A percentile compares a stretch with the other conserved stretches of the same genome.
These are phyloP conservation scores for Mastigias papua DNA, from an alignment of 30 jellyfish, hydroid and myxozoan genomes.

Conservation along the genomic window DNA sequence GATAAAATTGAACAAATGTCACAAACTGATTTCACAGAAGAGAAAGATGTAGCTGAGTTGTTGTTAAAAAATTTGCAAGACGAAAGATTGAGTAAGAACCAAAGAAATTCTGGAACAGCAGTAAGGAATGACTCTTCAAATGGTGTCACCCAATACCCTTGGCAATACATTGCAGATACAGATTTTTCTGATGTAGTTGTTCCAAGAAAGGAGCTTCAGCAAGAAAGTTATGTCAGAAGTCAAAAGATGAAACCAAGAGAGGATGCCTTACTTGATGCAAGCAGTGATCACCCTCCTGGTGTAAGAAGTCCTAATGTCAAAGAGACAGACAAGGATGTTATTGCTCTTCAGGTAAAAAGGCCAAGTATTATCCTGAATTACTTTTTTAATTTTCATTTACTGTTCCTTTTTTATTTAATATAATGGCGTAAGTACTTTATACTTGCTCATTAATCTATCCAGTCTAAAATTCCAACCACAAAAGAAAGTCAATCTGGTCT, in stretches of 20 bases:
- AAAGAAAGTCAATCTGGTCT: no score
- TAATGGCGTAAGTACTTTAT: no score
- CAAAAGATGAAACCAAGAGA: neutral
- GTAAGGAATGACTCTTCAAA: neutral
- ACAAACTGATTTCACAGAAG: slow-evolving; percentile 63
- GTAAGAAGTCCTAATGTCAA: no score
- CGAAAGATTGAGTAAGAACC: neutral
- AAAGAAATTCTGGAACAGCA: neutral
- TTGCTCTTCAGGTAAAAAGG: no score
- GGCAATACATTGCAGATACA: slow-evolving; percentile 52
- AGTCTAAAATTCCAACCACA: no score
- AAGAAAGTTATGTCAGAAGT: neutral
- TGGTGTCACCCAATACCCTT: slow-evolving; percentile 37
- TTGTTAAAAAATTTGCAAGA: slow-evolving; percentile 24
- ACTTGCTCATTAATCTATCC: no score
- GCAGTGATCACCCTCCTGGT: neutral
- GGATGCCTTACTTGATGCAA: neutral
- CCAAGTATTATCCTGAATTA: no score
- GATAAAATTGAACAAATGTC: slow-evolving; percentile 62
- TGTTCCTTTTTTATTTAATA: no score
- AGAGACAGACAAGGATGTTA: no score
- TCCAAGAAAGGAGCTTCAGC: neutral
- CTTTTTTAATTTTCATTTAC: no score
- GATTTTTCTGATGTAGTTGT: slow-evolving; percentile 20
- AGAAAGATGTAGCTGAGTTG: slow-evolving; percentile 29